A percentile compares a stretch with the other conserved stretches of the same genome.
These are phyloP conservation scores for Sebastolobus alascanus DNA, from an alignment of 2,797 vertebrate genomes.

Conservation along the genomic window DNA sequence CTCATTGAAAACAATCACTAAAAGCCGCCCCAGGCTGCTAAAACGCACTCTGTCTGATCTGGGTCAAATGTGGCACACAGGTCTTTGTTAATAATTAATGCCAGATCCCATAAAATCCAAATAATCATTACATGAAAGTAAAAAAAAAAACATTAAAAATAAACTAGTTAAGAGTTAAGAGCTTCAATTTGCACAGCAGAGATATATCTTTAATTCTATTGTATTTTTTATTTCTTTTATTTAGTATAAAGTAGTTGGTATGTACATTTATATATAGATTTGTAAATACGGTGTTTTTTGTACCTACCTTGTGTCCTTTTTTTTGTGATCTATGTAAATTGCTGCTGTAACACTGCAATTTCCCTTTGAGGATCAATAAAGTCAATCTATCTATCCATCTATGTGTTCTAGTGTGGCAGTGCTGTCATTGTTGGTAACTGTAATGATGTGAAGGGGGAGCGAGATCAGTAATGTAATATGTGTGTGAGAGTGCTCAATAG, in stretches of 20 bases:
- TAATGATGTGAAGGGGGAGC: not conserved
- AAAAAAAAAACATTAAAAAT: not conserved
- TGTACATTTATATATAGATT: no score
- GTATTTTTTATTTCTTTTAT: no score
- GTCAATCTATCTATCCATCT: no score
- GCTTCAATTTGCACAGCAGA: not conserved
- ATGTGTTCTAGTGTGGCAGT: not conserved
- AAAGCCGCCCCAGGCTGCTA: no score
- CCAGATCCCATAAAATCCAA: not conserved
- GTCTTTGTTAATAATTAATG: not conserved
- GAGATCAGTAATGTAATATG: not conserved
- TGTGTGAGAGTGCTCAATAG: not conserved
- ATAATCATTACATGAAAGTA: not conserved
- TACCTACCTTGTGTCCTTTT: not conserved
- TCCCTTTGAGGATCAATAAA: no score
- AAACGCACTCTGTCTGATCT: no score
- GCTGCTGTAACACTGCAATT: no score
- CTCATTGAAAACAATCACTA: no score
- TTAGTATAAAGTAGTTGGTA: no score
- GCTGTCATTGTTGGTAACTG: not conserved
- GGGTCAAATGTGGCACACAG: not conserved
- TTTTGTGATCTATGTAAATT: no score
- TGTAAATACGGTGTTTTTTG: no score
- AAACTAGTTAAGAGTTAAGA: not conserved
- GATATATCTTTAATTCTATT: no score